Base-by-base conservation (phyloP, 1,140 invertebrate species). In the Diorhabda elongata region DNA sequence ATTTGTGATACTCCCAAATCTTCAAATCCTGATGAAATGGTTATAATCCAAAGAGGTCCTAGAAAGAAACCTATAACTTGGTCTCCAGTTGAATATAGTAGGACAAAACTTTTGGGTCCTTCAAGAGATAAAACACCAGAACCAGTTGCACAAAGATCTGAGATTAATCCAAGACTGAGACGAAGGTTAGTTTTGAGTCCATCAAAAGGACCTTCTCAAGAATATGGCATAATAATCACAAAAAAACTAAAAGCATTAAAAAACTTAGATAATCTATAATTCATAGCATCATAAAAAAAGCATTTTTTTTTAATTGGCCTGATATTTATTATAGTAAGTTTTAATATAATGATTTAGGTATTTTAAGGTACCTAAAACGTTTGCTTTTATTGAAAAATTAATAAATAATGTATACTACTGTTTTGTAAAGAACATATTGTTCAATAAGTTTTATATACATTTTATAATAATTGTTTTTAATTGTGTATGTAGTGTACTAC, bases 1-100 rank as follows among this genome's bases (percentile, higher is more conserved):
- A 6, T 57, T 41, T 43, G 64, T 9, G 56, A 45, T 45, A 75
- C 72, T 42, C 75, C 75, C 6, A 80, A 78, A 73, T 72, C 66
- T 6, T 63, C 71, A 4, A 79, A 74, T 58, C 73, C 76, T 3
- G 79, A 80, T 67, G 79, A 80, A 72, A 64, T 78, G 69, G 65
- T 80, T 5, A 77, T 80, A 47, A 71, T 79, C 44, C 79, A 79
- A 60, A 73, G 79, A 66, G 79, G 79, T 6, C 75, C 76, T 4
- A 68, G 79, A 41, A 69, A 68, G 42, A 78, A 78, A 57, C 79
- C 79, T 3, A 68, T 79, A 7, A 79, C 76, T 47, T 80, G 79
- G 79, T 80, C 79, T 47, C 79, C 79, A 45, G 73, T 78, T 43
- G 78, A 80, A 41, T 76, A 74, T 47, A 73, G 78, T 47, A 72